phyloP scores from a whole-genome alignment of 2,113 vertebrate species.

The Climacteris rufus region DNA sequence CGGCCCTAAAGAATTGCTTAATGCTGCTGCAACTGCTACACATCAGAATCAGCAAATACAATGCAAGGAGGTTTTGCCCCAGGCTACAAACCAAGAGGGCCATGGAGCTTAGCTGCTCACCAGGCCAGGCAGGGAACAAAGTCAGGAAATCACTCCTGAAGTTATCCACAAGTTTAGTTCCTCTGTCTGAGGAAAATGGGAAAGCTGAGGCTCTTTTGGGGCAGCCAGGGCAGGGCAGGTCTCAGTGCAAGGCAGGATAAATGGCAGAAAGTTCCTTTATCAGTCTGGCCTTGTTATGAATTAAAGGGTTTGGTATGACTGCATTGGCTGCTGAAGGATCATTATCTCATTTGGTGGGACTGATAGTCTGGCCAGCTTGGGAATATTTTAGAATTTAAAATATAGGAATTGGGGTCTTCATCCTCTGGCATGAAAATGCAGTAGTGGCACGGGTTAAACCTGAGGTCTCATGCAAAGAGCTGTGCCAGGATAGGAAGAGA shows the following conservation, averaged over 20 bases:
- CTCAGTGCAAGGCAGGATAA: background rate
- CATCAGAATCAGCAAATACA: background rate
- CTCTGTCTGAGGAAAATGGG: background rate
- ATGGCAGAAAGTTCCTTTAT: background rate
- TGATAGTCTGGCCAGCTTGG: too few relatives aligned
- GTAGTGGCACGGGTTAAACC: accelerated
- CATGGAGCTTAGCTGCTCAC: background rate
- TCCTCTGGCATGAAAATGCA: accelerated
- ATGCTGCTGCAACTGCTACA: background rate
- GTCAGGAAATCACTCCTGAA: background rate
- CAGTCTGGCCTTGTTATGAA: background rate
- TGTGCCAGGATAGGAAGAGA: accelerated
- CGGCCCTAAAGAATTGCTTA: background rate
- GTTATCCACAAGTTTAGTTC: background rate
- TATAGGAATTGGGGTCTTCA: background rate
- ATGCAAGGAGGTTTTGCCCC: background rate
- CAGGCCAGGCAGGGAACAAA: background rate
- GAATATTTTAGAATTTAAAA: background rate
- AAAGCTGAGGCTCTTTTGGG: background rate
- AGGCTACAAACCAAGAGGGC: background rate
- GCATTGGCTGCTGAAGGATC: too few relatives aligned
- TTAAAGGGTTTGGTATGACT: background rate
- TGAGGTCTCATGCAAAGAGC: accelerated
- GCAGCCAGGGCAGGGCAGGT: background rate
- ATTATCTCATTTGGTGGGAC: too few relatives aligned